Conservation (phyloP, 2,797 vertebrate genomes). For the Gallinago stenura region DNA sequence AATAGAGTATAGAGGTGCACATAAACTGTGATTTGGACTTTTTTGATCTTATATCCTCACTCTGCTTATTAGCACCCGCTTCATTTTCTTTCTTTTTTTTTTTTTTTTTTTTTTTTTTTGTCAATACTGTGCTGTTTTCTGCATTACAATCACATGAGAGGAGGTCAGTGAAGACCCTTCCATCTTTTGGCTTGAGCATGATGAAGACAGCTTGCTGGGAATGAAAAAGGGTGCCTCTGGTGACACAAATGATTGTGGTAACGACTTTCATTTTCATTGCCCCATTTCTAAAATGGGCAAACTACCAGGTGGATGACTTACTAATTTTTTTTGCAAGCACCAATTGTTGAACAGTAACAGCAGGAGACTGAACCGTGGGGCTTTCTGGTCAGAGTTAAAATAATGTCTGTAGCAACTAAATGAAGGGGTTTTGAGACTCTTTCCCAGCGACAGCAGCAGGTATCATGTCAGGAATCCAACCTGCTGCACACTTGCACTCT, state of each 20-base stretch:
- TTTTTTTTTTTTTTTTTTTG: neutral
- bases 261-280: neutral
- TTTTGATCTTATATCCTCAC: neutral
- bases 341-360: neutral
- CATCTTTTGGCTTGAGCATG: neutral
- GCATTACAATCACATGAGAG: neutral
- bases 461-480: neutral
- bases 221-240: neutral
- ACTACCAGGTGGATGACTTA: neutral
- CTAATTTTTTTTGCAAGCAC: neutral
- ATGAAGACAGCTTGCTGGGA: neutral
- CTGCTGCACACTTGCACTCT: neutral
- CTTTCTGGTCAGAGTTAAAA: neutral
- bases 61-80: neutral
- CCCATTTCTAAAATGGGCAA: neutral
- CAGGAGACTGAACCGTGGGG: accelerated
- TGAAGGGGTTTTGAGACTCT: neutral
- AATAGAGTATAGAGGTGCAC: neutral
- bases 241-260: neutral
- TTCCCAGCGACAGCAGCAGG: neutral
- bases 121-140: neutral
- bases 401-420: neutral
- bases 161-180: neutral
- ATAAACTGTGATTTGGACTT: neutral
- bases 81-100: too few relatives aligned